Conservation (phyloP, 2,888 invertebrate species). For the Orthosia gracilis region DNA sequence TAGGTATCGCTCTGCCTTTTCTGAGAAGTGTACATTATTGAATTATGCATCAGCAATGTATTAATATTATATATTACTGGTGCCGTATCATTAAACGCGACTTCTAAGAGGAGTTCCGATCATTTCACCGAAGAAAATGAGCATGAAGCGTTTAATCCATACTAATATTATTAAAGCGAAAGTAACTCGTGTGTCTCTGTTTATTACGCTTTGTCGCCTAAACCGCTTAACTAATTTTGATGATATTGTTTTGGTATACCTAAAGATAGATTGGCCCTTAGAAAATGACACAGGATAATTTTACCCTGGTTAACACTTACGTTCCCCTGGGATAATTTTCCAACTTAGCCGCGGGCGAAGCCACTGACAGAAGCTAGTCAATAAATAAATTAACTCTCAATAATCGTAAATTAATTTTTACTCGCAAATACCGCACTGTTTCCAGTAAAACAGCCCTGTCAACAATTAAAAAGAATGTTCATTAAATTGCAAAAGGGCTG, state of each 20-base stretch:
- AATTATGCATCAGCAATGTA: neutral
- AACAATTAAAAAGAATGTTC: conserved; percentile 28
- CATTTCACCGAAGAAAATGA: neutral
- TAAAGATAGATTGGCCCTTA: no score
- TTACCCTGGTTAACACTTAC: no score
- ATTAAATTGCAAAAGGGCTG: conserved; percentile 40
- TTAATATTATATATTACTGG: neutral
- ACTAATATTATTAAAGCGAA: no score
- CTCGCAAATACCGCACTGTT: neutral
- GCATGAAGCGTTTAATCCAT: neutral
- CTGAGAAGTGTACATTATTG: neutral
- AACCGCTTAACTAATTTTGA: no score
- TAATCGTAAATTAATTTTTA: neutral
- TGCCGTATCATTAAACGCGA: conserved; percentile 17
- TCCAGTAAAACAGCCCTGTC: neutral
- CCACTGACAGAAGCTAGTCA: neutral
- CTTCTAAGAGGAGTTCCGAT: neutral
- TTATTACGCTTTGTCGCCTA: no score
- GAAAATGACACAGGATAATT: no score
- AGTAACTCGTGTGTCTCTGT: no score
- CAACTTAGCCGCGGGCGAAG: no score
- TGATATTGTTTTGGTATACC: no score
- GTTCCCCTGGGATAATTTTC: no score
- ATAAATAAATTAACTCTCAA: conserved; percentile 6
- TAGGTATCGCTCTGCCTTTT: no score